Percentiles rank a stretch among this genome's conserved stretches.
These are phyloP conservation scores for Parazoanthus swiftii DNA, from an alignment of 92 coral and sea anemone species.

Conservation along the genomic window DNA sequence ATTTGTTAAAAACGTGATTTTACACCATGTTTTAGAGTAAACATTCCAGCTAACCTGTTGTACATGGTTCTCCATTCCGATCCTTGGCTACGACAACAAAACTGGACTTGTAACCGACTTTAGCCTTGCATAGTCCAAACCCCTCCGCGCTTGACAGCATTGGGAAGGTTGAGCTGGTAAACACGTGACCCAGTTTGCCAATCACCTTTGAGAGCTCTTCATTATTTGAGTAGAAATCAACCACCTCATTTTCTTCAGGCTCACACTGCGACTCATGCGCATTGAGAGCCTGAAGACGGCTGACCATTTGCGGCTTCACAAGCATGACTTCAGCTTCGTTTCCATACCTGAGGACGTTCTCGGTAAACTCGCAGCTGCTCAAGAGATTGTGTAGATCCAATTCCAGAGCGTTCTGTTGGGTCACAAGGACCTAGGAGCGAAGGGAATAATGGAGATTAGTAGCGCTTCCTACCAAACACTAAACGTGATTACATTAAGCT, in stretches of 20 bases:
- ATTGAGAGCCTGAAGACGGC: constrained; percentile 79
- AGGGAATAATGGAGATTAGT: not conserved
- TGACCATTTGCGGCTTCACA: constrained; percentile 94
- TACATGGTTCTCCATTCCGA: constrained; percentile 77
- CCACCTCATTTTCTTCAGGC: constrained; percentile 82
- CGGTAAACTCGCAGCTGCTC: constrained; percentile 89
- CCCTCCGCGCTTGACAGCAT: constrained; percentile 83
- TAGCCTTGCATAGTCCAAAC: constrained; percentile 65
- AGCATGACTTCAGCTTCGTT: constrained; percentile 94
- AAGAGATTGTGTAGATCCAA: constrained; percentile 74
- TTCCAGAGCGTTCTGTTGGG: constrained; percentile 78
- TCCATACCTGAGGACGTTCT: constrained; percentile 86
- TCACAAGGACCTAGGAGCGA: constrained; percentile 64
- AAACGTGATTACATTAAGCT: too few species aligned
- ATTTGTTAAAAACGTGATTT: too few species aligned
- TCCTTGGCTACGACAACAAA: constrained; percentile 70
- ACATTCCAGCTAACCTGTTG: constrained; percentile 43
- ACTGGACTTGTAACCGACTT: constrained; percentile 75
- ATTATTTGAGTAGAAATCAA: constrained; percentile 74
- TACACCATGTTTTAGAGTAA: too few species aligned
- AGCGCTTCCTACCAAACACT: too few species aligned
- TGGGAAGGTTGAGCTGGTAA: constrained; percentile 81
- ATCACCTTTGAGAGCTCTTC: constrained; percentile 72
- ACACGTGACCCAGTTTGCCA: constrained; percentile 69
- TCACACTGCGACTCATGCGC: constrained; percentile 88